Evolutionary conservation across 1,140 invertebrate species (phyloP), one percentile per base, ranked within the genome.

Genomic region (Plutomurus gul): DNA sequence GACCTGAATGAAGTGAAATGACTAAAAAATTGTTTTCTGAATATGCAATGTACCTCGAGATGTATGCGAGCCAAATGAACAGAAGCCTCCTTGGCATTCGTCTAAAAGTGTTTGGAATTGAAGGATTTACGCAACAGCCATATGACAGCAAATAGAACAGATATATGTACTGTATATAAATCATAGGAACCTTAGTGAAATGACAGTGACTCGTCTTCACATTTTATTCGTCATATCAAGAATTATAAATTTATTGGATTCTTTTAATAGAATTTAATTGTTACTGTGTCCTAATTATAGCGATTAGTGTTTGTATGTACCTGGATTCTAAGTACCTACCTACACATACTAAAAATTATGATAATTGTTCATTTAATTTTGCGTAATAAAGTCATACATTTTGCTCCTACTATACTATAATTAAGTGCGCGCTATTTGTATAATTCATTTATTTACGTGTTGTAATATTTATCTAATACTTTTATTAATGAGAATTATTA

Each of bases 201-300:
- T 65, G 27, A 65, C 27, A 65, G 27, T 65, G 56, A 65, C 30
- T 65, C 56, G 56, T 65, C 56, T 65, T 65, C 56, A 65, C 56
- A 65, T 65, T 65, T 65, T 33, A 65, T 65, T 65, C 56, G 56
- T 65, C 56, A 65, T 65, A 65, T 65, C 56, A 65, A 65, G 56
- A n/a, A 30, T 65, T 65, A 65, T n/a, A 27, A 65, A n/a, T 65
- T 65, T 30, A 30, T 43, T 13, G n/a, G n/a, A 3, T 43, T 7
- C n/a, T 1, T 13, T 43, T 43, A n/a, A 43, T 13, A 10, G 11
- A 43, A 43, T 10, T 43, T 43, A 43, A 2, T 43, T 43, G 11
- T 1, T 22, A 51, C 25, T 51, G 25, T 51, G 18, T 22, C 18
- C 25, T 51, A 51, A 51, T 51, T 51, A 51, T 5, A 22, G 47